Evolutionary conservation across 2,113 vertebrate genomes (phyloP).

Genomic region (Eclectus roratus): DNA sequence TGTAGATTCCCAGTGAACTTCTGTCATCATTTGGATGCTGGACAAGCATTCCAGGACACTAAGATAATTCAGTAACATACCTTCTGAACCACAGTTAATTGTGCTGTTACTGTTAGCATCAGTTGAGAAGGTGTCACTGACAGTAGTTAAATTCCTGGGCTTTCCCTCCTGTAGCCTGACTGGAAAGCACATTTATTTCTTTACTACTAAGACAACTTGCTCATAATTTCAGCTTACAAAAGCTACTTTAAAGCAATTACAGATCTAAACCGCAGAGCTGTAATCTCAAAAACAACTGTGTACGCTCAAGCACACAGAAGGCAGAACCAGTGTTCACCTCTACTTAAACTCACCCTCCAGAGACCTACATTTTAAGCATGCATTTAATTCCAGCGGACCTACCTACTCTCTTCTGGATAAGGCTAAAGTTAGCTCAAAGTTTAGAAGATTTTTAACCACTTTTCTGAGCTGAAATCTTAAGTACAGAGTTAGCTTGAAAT

Average conservation of each 20-base stretch:
- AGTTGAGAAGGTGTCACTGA: neutral
- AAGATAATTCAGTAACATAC: neutral
- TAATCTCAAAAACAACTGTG: neutral
- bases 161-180: neutral
- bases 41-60: neutral
- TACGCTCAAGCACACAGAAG: neutral
- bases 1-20: neutral
- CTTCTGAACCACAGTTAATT: conserved; percentile 1
- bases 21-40: neutral
- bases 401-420: neutral
- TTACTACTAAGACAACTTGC: neutral
- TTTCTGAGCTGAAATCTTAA: neutral
- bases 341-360: neutral
- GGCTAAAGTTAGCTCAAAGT: neutral
- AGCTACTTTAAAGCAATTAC: neutral
- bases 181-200: neutral
- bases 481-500: neutral
- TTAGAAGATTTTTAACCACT: neutral
- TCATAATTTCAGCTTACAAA: neutral
- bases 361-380: neutral
- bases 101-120: neutral
- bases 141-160: neutral
- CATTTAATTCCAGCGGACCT: neutral
- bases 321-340: neutral
- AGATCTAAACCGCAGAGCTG: neutral